These are phyloP conservation scores for Coregonus sp. DNA, from an alignment of 2,797 vertebrate genomes.

Conservation along the genomic window DNA sequence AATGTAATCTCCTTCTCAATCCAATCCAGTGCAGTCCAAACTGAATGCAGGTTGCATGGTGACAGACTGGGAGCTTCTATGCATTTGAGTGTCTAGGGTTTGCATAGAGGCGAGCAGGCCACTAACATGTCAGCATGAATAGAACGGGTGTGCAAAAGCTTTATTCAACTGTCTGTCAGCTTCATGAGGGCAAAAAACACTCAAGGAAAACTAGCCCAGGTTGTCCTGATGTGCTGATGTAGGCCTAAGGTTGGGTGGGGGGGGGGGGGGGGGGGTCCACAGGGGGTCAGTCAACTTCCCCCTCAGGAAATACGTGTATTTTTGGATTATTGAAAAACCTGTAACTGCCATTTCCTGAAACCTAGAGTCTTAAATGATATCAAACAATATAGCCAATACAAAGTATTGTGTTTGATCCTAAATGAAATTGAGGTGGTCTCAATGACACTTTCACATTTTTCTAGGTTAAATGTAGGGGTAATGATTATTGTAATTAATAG, in stretches of 20 bases:
- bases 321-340: too few relatives aligned
- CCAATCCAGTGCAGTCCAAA: conserved; percentile 37
- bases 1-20: conserved; percentile 24
- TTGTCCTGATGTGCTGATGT: not conserved
- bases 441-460: too few relatives aligned
- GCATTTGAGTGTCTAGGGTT: conserved; percentile 30
- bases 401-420: too few relatives aligned
- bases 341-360: too few relatives aligned
- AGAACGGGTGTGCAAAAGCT: not conserved
- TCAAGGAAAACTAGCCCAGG: not conserved
- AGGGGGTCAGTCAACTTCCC: too few relatives aligned
- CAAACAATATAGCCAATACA: too few relatives aligned
- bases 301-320: too few relatives aligned
- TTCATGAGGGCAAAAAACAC: not conserved
- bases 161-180: not conserved
- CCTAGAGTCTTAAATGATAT: too few relatives aligned
- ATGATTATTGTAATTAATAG: too few relatives aligned
- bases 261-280: too few relatives aligned
- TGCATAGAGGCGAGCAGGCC: conserved; percentile 50
- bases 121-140: conserved; percentile 18
- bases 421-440: too few relatives aligned
- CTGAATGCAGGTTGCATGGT: conserved; percentile 50
- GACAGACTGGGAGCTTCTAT: conserved; percentile 38
- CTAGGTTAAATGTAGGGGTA: too few relatives aligned
- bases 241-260: not conserved